Percentiles rank a stretch among this genome's conserved stretches.
These are phyloP conservation scores for Drosophila basisetae DNA, from an alignment of 2,888 invertebrate genomes.

Conservation along the genomic window DNA sequence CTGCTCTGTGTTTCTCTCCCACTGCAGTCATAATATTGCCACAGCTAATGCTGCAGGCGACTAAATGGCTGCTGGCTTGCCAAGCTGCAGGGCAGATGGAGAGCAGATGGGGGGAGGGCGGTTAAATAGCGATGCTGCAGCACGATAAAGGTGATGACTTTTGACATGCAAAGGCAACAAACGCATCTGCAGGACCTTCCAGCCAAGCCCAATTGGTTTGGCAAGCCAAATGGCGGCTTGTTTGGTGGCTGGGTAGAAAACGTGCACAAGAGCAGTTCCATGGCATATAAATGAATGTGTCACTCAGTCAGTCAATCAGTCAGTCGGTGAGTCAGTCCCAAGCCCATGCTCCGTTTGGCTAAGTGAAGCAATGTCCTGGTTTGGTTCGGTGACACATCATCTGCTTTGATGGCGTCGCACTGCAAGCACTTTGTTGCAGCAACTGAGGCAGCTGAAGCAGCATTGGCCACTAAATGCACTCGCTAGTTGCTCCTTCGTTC, in stretches of 20 bases:
- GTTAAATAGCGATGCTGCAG: slow-evolving; percentile 37
- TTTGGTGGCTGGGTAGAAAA: slow-evolving; percentile 42
- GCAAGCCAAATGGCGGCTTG: slow-evolving; percentile 63
- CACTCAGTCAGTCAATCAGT: slow-evolving; percentile 38
- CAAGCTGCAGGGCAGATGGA: slow-evolving; percentile 2
- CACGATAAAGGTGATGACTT: slow-evolving; percentile 79
- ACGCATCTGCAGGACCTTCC: slow-evolving; percentile 37
- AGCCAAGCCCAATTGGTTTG: slow-evolving; percentile 63
- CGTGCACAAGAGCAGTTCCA: slow-evolving; percentile 67
- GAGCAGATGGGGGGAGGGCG: not conserved
- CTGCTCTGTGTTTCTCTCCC: not conserved
- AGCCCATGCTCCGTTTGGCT: slow-evolving; percentile 13
- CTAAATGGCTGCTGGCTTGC: slow-evolving; percentile 51
- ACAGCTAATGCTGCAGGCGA: slow-evolving; percentile 68
- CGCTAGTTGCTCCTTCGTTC: slow-evolving; percentile 39
- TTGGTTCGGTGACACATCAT: slow-evolving; percentile 40
- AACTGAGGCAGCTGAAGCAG: slow-evolving; percentile 15
- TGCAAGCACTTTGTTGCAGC: slow-evolving; percentile 68
- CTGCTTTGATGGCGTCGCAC: slow-evolving; percentile 43
- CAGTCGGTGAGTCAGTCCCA: slow-evolving; percentile 19
- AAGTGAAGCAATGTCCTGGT: slow-evolving; percentile 43
- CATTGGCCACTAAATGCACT: slow-evolving; percentile 66
- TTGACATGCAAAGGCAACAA: slow-evolving; percentile 71
- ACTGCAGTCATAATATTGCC: slow-evolving; percentile 76
- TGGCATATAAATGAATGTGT: slow-evolving; percentile 56